phyloP scores from a whole-genome alignment of 2,888 invertebrate genomes.

The Drosophila emarginata region DNA sequence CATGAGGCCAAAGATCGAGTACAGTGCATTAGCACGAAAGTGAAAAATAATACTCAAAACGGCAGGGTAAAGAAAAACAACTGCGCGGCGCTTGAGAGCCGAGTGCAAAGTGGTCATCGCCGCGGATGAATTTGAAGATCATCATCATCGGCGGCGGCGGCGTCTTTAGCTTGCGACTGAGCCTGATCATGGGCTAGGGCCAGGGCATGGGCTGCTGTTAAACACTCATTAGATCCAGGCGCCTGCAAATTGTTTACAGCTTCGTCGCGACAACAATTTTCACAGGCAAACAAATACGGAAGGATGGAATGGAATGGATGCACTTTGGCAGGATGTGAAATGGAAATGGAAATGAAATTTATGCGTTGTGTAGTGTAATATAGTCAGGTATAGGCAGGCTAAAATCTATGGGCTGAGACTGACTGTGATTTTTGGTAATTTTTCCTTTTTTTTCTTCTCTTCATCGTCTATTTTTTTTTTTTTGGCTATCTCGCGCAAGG shows the following conservation, averaged over 20 bases:
- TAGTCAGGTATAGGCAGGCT: constrained; percentile 16
- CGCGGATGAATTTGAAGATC: constrained; percentile 13
- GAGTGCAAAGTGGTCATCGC: constrained; percentile 41
- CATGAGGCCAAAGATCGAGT: constrained; percentile 30
- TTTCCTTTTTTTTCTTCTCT: not conserved
- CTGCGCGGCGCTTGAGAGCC: constrained; percentile 36
- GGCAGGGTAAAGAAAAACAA: constrained; percentile 57
- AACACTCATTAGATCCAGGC: constrained; percentile 79
- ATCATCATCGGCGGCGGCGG: constrained; percentile 15
- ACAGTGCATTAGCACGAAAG: constrained; percentile 61
- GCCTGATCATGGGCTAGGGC: not conserved
- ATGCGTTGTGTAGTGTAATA: not conserved
- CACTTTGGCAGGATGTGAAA: constrained; percentile 66
- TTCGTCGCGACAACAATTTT: constrained; percentile 80
- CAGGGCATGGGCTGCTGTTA: constrained; percentile 58
- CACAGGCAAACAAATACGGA: constrained; percentile 78
- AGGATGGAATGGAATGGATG: constrained; percentile 54
- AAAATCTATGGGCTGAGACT: too few relatives aligned
- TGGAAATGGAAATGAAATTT: constrained; percentile 41
- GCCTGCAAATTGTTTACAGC: constrained; percentile 80
- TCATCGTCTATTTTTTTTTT: not conserved
- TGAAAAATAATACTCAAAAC: constrained; percentile 65
- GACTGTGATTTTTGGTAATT: not conserved
- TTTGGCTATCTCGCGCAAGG: constrained; percentile 49
- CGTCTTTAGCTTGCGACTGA: not conserved